Base-by-base conservation (phyloP, 2,113 vertebrate genomes). In the Hiodon alosoides region DNA sequence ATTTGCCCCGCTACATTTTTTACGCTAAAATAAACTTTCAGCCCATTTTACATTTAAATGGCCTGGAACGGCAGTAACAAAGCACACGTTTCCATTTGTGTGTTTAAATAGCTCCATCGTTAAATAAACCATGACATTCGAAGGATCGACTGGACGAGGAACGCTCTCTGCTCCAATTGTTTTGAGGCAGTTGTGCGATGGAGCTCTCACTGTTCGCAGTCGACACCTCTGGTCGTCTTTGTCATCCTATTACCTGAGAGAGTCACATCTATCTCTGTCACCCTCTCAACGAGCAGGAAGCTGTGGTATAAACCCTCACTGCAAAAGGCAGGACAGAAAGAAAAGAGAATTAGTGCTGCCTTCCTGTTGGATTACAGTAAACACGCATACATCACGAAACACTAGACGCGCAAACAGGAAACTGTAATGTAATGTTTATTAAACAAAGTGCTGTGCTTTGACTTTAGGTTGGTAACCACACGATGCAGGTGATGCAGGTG, bases 301-400 rank as follows among this genome's bases (percentile, higher is more conserved):
- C 59, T 62, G 75, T 48, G 67, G 75, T 76, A 13, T 65, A 60
- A 31, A 71, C 66, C 13, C 65, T 31, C 59, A 51, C 67, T 59
- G 50, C n/a, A 31, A 8, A 52, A 51, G 11, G 17, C 66, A 52
- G n/a, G 57, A 60, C 48, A 69, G 57, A 51, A 69, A 70, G 47
- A 53, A 58, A 67, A 51, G 31, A 58, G 4, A 14, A 51, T 46
- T 52, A 9, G 14, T 55, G 53, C 5, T 14, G 50, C 8, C 51
- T 76, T 76, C 58, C 14, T 31, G 67, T 51, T 53, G 31, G 31
- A 16, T 76, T 76, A 71, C 10, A 76, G 67, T 64, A 71, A 75
- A 68, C 48, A 76, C 31, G 17, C 55, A 65, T 6, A 16, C n/a
- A 31, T 71, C n/a, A 65, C 11, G 60, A 76, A 50, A 65, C 31